Conservation (phyloP, 2,888 invertebrate species). For the Morpho helenor region DNA sequence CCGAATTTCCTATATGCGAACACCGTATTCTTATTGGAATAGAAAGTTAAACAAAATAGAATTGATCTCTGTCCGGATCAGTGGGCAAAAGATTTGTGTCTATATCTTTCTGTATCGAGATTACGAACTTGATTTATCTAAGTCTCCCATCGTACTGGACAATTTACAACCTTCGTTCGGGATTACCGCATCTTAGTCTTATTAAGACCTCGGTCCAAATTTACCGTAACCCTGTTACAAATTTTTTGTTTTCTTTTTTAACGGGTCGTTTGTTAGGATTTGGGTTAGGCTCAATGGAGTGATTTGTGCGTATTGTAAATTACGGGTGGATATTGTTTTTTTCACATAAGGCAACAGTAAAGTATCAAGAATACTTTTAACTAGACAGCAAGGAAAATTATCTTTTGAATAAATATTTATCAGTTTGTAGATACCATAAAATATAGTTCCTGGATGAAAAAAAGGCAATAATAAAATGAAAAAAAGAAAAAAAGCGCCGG, state of each 20-base stretch:
- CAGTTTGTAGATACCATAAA: no score
- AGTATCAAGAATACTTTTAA: no score
- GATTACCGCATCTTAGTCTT: slow-evolving; percentile 29
- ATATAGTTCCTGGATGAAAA: no score
- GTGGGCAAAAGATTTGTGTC: slow-evolving; percentile 25
- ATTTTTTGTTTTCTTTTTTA: background rate
- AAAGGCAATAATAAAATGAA: no score
- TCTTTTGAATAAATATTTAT: no score
- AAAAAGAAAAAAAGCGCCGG: no score
- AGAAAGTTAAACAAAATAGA: slow-evolving; percentile 28
- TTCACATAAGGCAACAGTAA: no score
- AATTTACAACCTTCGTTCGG: slow-evolving; percentile 30
- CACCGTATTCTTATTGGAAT: slow-evolving; percentile 8
- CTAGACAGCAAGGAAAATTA: no score
- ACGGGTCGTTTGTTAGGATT: slow-evolving; percentile 9
- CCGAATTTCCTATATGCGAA: slow-evolving; percentile 16
- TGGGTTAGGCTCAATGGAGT: slow-evolving; percentile 1
- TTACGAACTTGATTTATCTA: slow-evolving; percentile 29
- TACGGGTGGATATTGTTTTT: background rate
- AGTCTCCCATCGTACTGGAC: slow-evolving; percentile 23
- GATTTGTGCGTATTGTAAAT: slow-evolving; percentile 6
- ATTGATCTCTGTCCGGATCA: slow-evolving; percentile 23
- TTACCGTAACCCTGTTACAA: background rate
- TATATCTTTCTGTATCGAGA: slow-evolving; percentile 24
- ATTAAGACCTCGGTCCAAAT: slow-evolving; percentile 18